A percentile compares a stretch with the other conserved stretches of the same genome.
Evolutionary conservation across 2,113 vertebrate species (phyloP).

Genomic region (Butorides virescens): DNA sequence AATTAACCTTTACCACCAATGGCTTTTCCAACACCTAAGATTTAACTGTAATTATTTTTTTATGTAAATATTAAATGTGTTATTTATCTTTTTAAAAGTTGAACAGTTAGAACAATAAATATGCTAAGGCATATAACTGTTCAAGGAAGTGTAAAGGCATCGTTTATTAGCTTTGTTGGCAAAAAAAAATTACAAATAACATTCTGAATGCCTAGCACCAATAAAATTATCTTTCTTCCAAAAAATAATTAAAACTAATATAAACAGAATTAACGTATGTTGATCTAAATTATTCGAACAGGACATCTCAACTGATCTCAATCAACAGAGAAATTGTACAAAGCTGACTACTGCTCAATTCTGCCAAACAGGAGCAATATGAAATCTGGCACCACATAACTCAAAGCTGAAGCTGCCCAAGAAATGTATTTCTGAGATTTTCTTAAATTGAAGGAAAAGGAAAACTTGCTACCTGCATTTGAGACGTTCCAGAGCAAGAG

Average conservation of each 20-base stretch:
- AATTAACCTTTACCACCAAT: background rate
- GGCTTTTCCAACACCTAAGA: background rate
- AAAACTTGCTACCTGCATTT: background rate
- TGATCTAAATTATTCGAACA: background rate
- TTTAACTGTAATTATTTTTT: background rate
- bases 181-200: background rate
- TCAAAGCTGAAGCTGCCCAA: background rate
- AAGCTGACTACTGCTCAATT: background rate
- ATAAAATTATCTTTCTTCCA: background rate
- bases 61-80: background rate
- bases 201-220: background rate
- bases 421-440: background rate
- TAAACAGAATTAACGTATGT: background rate
- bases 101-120: background rate
- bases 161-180: background rate
- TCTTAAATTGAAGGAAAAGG: background rate
- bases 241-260: background rate
- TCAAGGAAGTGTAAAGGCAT: background rate
- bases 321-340: background rate
- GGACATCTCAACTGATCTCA: background rate
- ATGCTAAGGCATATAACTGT: background rate
- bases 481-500: fast-evolving
- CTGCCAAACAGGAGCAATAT: background rate
- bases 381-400: background rate
- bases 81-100: background rate